Percentiles rank a stretch among this genome's conserved stretches.
Conservation (phyloP, 2,888 invertebrate genomes). For the Sarcophaga caerulescens region DNA sequence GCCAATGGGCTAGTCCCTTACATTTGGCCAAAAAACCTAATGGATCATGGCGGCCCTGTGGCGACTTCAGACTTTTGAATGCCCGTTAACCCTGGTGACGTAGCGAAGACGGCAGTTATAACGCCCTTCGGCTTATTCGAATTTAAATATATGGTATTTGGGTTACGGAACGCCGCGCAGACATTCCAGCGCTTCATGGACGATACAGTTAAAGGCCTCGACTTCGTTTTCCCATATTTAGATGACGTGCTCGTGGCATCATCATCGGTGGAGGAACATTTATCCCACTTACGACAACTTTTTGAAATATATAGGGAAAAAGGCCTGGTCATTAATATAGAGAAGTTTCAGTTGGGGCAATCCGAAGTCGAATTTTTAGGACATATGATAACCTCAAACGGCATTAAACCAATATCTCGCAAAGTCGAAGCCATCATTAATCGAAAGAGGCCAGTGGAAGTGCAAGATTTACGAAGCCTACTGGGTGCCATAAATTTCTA, state of each 20-base stretch:
- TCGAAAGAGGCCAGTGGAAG: neutral
- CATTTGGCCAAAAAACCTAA: too few species aligned
- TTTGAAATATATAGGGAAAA: conserved; percentile 27
- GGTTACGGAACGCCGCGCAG: conserved; percentile 2
- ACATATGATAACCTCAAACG: neutral
- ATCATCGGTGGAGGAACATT: neutral
- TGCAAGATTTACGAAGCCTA: neutral
- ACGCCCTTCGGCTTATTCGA: conserved; percentile 11
- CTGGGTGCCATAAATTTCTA: conserved; percentile 3
- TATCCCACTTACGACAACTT: conserved; percentile 23
- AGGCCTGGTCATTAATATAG: conserved; percentile 38
- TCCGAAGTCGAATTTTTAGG: conserved; percentile 47
- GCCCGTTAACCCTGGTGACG: neutral
- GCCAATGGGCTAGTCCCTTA: too few species aligned
- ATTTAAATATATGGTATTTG: too few species aligned
- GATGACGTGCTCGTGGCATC: neutral
- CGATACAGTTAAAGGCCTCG: neutral
- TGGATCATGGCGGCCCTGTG: too few species aligned
- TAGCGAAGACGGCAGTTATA: conserved; percentile 12
- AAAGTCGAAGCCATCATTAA: neutral
- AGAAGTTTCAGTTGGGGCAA: conserved; percentile 41
- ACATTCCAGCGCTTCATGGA: conserved; percentile 4
- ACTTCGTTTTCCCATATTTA: conserved; percentile 8
- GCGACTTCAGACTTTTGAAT: too few species aligned
- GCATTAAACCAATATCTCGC: neutral